These are phyloP conservation scores for Erythrolamprus reginae DNA, from an alignment of 2,113 vertebrate genomes.

Conservation along the genomic window DNA sequence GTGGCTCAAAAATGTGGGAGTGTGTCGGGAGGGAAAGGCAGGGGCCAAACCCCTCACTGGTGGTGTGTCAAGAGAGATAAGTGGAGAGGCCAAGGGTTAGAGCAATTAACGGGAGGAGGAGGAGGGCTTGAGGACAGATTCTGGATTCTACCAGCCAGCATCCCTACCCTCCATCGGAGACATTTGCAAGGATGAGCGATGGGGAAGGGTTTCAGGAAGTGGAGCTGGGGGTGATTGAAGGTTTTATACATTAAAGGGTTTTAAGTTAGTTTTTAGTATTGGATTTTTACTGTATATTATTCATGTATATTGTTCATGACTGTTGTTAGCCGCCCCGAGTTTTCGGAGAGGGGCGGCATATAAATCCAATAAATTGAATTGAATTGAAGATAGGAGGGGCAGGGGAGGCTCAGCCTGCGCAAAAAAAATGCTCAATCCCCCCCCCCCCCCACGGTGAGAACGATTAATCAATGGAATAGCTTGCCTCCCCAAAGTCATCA, in stretches of 20 bases:
- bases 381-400: not conserved
- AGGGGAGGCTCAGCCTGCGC: not conserved
- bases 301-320: too few relatives aligned
- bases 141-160: not conserved
- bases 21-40: not conserved
- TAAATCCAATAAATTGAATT: too few relatives aligned
- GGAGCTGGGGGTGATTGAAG: too few relatives aligned
- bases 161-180: not conserved
- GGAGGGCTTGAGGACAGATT: not conserved
- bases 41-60: conserved; percentile 4
- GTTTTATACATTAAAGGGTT: too few relatives aligned
- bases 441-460: not conserved
- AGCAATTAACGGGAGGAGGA: not conserved
- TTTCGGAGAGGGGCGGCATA: too few relatives aligned
- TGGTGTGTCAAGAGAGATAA: not conserved
- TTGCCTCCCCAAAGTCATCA: not conserved
- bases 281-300: too few relatives aligned
- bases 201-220: not conserved
- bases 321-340: too few relatives aligned
- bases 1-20: not conserved
- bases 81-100: not conserved
- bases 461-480: not conserved
- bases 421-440: too few relatives aligned
- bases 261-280: too few relatives aligned
- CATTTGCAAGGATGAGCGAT: too few relatives aligned